phyloP scores from a whole-genome alignment of 2,888 invertebrate genomes.

The Cephus sareptanus region DNA sequence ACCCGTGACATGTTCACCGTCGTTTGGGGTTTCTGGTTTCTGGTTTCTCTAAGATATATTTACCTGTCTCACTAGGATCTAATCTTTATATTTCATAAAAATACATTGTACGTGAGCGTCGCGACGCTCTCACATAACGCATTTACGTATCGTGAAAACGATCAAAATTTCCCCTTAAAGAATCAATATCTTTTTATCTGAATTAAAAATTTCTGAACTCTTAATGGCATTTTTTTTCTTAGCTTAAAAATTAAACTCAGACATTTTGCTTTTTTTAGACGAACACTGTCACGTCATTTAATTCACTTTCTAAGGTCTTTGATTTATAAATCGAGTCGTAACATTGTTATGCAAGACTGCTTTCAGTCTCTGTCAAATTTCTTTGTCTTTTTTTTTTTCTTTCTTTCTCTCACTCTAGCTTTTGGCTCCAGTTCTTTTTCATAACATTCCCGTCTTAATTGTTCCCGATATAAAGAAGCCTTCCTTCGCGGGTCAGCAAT shows the following conservation, averaged over 20 bases:
- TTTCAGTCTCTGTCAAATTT: neutral
- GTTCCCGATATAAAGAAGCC: neutral
- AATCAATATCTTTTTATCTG: neutral
- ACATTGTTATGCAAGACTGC: neutral
- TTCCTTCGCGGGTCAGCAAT: constrained; percentile 8
- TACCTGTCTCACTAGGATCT: neutral
- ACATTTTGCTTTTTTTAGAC: too few relatives aligned
- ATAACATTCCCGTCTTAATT: neutral
- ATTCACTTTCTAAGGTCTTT: neutral
- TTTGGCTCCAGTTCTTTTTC: neutral
- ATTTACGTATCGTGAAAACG: neutral
- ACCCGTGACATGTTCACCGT: neutral
- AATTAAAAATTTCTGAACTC: neutral
- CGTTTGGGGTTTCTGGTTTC: neutral
- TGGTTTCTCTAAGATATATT: neutral
- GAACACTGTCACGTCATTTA: neutral
- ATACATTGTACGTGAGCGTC: neutral
- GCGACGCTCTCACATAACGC: neutral
- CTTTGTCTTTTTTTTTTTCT: neutral
- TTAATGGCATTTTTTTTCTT: neutral
- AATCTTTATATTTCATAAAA: neutral
- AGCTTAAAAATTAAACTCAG: too few relatives aligned
- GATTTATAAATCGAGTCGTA: neutral
- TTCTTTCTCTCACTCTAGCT: neutral
- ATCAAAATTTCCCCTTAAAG: neutral